These are phyloP conservation scores for Hydrozoanthus gracilis DNA, from an alignment of 92 coral and sea anemone species.

Conservation along the genomic window DNA sequence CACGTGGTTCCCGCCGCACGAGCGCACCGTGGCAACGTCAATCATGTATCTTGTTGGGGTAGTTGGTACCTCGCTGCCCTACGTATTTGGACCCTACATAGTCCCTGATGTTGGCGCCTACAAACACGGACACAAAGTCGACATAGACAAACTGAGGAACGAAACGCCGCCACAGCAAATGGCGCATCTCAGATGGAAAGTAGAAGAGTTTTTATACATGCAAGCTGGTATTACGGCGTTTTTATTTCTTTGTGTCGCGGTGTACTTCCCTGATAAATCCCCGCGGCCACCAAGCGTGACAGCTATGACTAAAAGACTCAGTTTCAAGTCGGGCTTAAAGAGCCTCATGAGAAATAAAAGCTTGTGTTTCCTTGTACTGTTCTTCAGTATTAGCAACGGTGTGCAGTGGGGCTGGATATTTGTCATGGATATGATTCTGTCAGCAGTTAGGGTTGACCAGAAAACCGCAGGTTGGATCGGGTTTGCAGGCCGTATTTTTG, in stretches of 20 bases:
- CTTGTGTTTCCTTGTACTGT: conserved; percentile 72
- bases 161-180: conserved; percentile 63
- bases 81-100: conserved; percentile 82
- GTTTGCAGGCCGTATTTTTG: conserved; percentile 79
- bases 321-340: conserved; percentile 76
- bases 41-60: conserved; percentile 77
- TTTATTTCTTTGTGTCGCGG: conserved; percentile 67
- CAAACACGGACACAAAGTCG: conserved; percentile 66
- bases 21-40: conserved; percentile 93
- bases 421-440: conserved; percentile 87
- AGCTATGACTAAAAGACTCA: conserved; percentile 78
- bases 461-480: conserved; percentile 99
- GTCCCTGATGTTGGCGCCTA: conserved; percentile 89
- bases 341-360: conserved; percentile 72
- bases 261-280: conserved; percentile 91
- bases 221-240: conserved; percentile 73
- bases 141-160: conserved; percentile 72
- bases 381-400: conserved; percentile 86
- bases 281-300: conserved; percentile 90
- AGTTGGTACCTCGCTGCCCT: conserved; percentile 83
- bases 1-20: conserved; percentile 94
- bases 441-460: conserved; percentile 88
- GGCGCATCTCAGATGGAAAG: conserved; percentile 63
- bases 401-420: conserved; percentile 96
- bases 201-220: conserved; percentile 74